These are phyloP conservation scores for Tragelaphus buxtoni DNA, from an alignment of 2,113 vertebrate genomes.

Conservation along the genomic window DNA sequence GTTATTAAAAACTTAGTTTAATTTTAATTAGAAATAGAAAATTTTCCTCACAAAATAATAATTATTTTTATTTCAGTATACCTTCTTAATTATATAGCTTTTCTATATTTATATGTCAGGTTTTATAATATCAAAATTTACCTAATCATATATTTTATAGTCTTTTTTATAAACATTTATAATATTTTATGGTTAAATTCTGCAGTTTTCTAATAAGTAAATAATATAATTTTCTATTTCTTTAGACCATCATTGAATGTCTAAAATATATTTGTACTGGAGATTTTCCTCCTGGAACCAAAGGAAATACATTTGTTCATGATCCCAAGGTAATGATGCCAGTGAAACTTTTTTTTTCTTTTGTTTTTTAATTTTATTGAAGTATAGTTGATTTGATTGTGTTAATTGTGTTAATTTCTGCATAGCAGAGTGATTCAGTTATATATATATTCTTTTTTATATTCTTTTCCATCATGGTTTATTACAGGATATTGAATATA, in stretches of 20 bases:
- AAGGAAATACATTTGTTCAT: constrained; percentile 96
- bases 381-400: not conserved
- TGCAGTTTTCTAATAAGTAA: not conserved
- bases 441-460: not conserved
- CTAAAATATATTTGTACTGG: constrained; percentile 94
- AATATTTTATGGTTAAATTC: constrained; percentile 2
- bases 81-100: not conserved
- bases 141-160: not conserved
- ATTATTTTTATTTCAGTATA: not conserved
- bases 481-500: not conserved
- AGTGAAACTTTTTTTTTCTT: not conserved
- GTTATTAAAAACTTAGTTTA: not conserved
- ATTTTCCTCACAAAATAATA: not conserved
- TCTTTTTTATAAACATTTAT: not conserved
- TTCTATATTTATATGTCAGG: not conserved
- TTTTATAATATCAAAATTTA: not conserved
- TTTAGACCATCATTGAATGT: constrained; percentile 98
- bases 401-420: not conserved
- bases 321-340: constrained; percentile 91
- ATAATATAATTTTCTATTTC: constrained; percentile 58
- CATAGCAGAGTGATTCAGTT: not conserved
- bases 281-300: constrained; percentile 97
- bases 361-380: not conserved
- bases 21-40: not conserved
- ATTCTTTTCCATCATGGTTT: not conserved